These are phyloP conservation scores for Platalea minor DNA, from an alignment of 2,797 vertebrate genomes.

Conservation along the genomic window DNA sequence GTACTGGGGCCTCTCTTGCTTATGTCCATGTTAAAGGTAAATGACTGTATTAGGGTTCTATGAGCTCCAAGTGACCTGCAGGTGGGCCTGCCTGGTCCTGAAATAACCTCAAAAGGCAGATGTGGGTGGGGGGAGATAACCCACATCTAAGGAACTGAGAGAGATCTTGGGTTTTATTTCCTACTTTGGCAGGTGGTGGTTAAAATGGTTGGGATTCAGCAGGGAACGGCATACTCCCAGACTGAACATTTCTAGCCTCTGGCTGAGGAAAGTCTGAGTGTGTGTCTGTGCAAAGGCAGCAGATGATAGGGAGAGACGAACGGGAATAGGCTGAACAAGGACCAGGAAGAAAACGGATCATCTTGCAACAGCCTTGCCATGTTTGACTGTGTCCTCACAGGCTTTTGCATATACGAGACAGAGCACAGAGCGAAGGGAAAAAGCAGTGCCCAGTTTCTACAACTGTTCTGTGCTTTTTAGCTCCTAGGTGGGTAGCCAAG, in stretches of 20 bases:
- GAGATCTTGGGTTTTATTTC: constrained; percentile 10
- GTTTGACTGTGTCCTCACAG: not conserved
- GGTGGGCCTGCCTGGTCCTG: not conserved
- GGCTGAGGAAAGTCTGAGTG: not conserved
- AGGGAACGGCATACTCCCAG: not conserved
- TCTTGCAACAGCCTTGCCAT: not conserved
- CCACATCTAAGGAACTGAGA: constrained; percentile 12
- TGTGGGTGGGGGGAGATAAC: not conserved
- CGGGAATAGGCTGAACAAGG: not conserved
- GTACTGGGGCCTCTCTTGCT: not conserved
- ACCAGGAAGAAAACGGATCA: not conserved
- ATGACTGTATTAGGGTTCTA: not conserved
- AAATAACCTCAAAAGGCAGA: not conserved
- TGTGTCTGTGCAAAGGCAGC: not conserved
- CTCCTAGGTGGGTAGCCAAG: not conserved
- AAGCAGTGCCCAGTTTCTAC: not conserved
- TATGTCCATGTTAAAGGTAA: not conserved
- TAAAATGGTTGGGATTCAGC: not conserved
- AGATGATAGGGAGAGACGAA: not conserved
- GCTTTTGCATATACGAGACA: not conserved
- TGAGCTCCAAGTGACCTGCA: not conserved
- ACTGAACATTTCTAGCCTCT: not conserved
- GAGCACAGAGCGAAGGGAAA: not conserved
- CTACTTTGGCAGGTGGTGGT: not conserved
- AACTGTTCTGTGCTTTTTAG: not conserved